A percentile compares a stretch with the other conserved stretches of the same genome.
Conservation (phyloP, 2,797 vertebrate species). For the Hippocampus kuda region DNA sequence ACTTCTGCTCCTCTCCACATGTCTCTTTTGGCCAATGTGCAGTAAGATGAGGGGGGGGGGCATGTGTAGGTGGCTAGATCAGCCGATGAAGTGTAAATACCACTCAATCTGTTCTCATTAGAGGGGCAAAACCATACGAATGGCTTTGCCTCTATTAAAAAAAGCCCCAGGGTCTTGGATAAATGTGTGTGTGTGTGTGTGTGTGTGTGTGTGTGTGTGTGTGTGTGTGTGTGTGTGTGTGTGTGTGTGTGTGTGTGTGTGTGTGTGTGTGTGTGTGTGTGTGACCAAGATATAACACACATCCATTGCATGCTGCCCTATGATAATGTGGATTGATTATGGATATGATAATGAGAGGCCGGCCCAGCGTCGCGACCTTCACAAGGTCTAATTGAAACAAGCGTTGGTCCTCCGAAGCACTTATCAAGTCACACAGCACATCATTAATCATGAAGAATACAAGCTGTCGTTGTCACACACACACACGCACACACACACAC, state of each 20-base stretch:
- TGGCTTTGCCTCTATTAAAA: conserved; percentile 61
- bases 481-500: conserved; percentile 26
- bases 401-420: conserved; percentile 71
- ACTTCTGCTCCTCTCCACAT: conserved; percentile 50
- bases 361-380: conserved; percentile 67
- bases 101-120: conserved; percentile 73
- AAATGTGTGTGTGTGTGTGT: conserved; percentile 27
- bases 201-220: not conserved
- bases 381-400: conserved; percentile 74
- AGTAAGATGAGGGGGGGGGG: conserved; percentile 43
- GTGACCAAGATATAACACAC: conserved; percentile 64
- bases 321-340: conserved; percentile 74
- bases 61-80: conserved; percentile 64
- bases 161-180: conserved; percentile 55
- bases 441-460: conserved; percentile 71
- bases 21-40: conserved; percentile 58
- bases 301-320: conserved; percentile 63
- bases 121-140: conserved; percentile 64
- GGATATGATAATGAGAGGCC: conserved; percentile 73
- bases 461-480: conserved; percentile 64
- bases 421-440: conserved; percentile 73
- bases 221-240: conserved; percentile 18
- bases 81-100: conserved; percentile 70
- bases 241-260: conserved; percentile 31
- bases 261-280: conserved; percentile 19